Base-by-base conservation (phyloP, 2,113 vertebrate species). In the Ardeotis arabs region DNA sequence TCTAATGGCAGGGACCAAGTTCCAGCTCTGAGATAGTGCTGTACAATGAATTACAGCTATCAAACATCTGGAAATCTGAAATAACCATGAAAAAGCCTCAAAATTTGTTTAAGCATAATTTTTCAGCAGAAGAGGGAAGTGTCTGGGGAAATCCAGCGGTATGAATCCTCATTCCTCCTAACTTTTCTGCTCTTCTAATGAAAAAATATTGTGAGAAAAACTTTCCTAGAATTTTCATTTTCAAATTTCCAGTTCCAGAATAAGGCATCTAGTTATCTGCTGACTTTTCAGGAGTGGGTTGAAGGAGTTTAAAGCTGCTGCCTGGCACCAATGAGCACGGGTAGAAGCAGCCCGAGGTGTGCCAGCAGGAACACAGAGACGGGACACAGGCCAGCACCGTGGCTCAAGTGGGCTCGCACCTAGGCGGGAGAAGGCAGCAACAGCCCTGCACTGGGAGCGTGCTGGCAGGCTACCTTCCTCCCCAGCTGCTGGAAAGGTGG, bases 361-460 rank as follows among this genome's bases (percentile, higher is more conserved):
- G 53, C 29, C 77, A 74, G 58, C 31, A 45, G 31, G 29, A 53
- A 14, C 4, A 4, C 75, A 44, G 47, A 49, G 27, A 4, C 28
- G 31, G 52, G 58, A 60, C 3, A 4, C 14, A 22, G 41, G 33
- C 21, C 47, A 50, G 47, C 10, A 2, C 35, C 2, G 1, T 1
- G 4, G 64, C 84, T 59, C 0, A 4, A 56, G 45, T 4, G 28
- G 45, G 8, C 19, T 81, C 9, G 8, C 37, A n/a, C 25, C 3
- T 1, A 8, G 21, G 27, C n/a, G 53, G 19, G 20, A 55, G 70
- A 55, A n/a, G 49, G 47, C 49, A 76, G 58, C 20, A 44, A 15
- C 2, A 56, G 33, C 45, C 39, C 59, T 4, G 2, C 10, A 6
- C 7, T 21, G 75, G 52, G 23, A 60, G 21, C 2, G 1, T 16